These are phyloP conservation scores for Pyrocoelia pectoralis DNA, from an alignment of 2,888 invertebrate genomes.

Conservation along the genomic window DNA sequence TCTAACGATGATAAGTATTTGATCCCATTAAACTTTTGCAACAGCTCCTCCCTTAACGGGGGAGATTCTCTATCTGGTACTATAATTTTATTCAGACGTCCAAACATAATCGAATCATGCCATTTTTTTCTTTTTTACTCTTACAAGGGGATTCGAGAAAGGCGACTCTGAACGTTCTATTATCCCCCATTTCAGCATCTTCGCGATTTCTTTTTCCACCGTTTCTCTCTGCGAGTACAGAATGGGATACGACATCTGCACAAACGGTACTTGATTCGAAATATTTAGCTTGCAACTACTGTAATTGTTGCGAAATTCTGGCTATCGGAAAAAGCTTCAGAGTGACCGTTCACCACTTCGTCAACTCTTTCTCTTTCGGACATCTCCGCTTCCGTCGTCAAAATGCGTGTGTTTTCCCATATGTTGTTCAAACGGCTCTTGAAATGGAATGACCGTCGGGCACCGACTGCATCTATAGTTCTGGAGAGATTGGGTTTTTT, in stretches of 20 bases:
- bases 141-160: conserved; percentile 18
- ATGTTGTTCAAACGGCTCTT: background rate
- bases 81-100: conserved; percentile 15
- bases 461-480: no score
- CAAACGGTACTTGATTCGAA: background rate
- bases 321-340: conserved; percentile 5
- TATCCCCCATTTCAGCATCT: conserved; percentile 17
- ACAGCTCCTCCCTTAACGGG: background rate
- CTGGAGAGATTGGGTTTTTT: background rate
- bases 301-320: background rate
- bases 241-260: conserved; percentile 17
- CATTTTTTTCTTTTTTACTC: conserved; percentile 10
- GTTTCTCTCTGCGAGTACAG: conserved; percentile 14
- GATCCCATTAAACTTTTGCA: no score
- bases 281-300: background rate
- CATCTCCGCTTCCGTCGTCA: background rate
- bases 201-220: conserved; percentile 13
- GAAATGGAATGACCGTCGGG: background rate
- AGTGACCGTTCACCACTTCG: background rate
- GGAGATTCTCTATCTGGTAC: conserved; percentile 25
- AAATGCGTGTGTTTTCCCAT: background rate
- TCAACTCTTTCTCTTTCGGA: background rate
- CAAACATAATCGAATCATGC: conserved; percentile 5
- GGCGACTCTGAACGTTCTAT: conserved; percentile 20
- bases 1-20: conserved; percentile 26